A percentile compares a stretch with the other conserved stretches of the same genome.
Conservation (phyloP, 2,888 invertebrate species). For the Spilarctia lutea region DNA sequence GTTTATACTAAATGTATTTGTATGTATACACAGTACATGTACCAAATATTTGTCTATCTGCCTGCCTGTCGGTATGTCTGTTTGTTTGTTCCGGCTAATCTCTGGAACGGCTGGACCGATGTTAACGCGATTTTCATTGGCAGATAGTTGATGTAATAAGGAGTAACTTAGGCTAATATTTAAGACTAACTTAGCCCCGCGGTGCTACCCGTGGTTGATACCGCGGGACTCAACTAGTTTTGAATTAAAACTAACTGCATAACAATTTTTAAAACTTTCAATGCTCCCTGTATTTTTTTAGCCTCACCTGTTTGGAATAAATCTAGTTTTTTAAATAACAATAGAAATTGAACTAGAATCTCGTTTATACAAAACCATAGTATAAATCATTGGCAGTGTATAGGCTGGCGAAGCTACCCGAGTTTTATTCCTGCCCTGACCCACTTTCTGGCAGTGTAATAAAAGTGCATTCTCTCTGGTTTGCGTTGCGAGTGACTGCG, state of each 20-base stretch:
- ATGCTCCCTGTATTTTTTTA: not conserved
- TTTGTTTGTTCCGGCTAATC: no score
- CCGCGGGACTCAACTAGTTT: no score
- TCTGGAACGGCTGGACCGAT: no score
- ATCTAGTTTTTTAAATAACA: conserved; percentile 34
- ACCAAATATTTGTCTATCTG: no score
- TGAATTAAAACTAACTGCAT: not conserved
- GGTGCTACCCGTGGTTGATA: no score
- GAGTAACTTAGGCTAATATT: no score
- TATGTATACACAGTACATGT: no score
- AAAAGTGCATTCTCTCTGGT: conserved; percentile 58
- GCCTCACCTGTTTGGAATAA: not conserved
- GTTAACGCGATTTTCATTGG: no score
- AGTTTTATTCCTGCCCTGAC: conserved; percentile 60
- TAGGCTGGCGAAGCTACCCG: conserved; percentile 44
- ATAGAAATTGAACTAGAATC: conserved; percentile 42
- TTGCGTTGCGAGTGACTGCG: conserved; percentile 42
- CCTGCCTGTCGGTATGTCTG: no score
- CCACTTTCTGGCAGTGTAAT: conserved; percentile 51
- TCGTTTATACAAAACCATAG: conserved; percentile 48
- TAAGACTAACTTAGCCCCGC: no score
- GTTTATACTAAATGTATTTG: no score
- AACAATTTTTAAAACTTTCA: not conserved
- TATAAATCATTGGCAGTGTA: conserved; percentile 61
- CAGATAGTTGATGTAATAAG: no score